Evolutionary conservation across 2,888 invertebrate genomes (phyloP).

Genomic region (Spicauda simplicius): DNA sequence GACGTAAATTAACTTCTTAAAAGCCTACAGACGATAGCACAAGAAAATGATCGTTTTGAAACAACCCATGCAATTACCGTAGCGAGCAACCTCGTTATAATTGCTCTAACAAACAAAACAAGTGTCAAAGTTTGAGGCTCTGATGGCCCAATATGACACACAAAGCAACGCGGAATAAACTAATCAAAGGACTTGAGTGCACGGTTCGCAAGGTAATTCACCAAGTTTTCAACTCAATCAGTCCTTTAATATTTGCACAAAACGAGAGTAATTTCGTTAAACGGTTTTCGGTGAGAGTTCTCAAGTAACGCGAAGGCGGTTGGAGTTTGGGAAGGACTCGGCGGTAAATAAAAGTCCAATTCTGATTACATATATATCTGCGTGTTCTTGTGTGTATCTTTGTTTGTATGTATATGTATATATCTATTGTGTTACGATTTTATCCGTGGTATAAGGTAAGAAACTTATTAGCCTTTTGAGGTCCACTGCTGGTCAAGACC

Average conservation of each 20-base stretch:
- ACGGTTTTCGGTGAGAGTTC: slow-evolving; percentile 52
- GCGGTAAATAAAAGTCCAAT: not conserved
- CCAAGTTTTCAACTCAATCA: slow-evolving; percentile 72
- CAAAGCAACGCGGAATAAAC: slow-evolving; percentile 42
- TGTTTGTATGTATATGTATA: too few relatives aligned
- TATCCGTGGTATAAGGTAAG: too few relatives aligned
- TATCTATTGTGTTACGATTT: too few relatives aligned
- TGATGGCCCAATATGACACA: slow-evolving; percentile 35
- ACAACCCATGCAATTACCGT: slow-evolving; percentile 39
- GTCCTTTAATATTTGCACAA: slow-evolving; percentile 66
- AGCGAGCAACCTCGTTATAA: slow-evolving; percentile 11
- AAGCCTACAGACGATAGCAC: not conserved
- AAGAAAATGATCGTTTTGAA: too few relatives aligned
- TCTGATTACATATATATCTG: too few relatives aligned
- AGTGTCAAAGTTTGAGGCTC: slow-evolving; percentile 35
- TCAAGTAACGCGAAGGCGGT: not conserved
- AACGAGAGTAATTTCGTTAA: slow-evolving; percentile 67
- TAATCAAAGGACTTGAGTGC: slow-evolving; percentile 43
- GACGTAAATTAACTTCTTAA: too few relatives aligned
- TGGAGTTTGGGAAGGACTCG: not conserved
- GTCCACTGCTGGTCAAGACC: too few relatives aligned
- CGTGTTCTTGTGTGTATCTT: too few relatives aligned
- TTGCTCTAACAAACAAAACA: slow-evolving; percentile 34
- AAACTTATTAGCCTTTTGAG: too few relatives aligned
- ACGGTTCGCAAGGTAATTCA: slow-evolving; percentile 48